Evolutionary conservation across 2,113 vertebrate species (phyloP).

Genomic region (Sorex fumeus): DNA sequence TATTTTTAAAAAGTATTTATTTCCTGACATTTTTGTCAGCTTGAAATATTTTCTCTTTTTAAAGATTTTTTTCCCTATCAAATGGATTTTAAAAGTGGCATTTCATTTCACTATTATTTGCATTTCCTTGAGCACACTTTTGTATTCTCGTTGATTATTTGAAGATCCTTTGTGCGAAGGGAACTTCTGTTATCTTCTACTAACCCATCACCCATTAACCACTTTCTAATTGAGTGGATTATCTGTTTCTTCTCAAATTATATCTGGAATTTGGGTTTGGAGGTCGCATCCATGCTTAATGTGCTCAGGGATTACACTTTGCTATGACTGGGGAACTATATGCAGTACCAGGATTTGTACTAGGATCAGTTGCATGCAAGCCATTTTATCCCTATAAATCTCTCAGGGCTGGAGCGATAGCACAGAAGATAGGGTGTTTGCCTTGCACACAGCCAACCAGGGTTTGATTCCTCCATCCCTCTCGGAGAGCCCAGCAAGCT

Average conservation of each 20-base stretch:
- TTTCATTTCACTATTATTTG: constrained; percentile 18
- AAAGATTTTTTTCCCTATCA: neutral
- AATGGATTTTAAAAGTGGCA: neutral
- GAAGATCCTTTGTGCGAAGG: neutral
- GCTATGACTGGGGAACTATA: too few relatives aligned
- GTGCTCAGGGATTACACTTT: too few relatives aligned
- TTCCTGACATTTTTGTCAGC: constrained; percentile 59
- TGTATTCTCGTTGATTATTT: neutral
- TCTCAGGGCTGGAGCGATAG: too few relatives aligned
- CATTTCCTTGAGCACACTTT: neutral
- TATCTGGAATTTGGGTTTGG: neutral
- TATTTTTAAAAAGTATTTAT: constrained; percentile 26
- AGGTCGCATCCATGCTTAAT: too few relatives aligned
- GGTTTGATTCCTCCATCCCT: too few relatives aligned
- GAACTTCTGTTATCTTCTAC: too few relatives aligned
- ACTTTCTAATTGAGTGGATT: neutral
- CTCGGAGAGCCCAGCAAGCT: too few relatives aligned
- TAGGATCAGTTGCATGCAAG: too few relatives aligned
- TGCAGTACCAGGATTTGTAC: too few relatives aligned
- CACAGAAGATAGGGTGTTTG: too few relatives aligned
- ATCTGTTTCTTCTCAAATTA: constrained; percentile 6
- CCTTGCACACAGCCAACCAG: too few relatives aligned
- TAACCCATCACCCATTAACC: neutral
- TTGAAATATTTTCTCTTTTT: constrained; percentile 23
- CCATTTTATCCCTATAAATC: too few relatives aligned